These are phyloP conservation scores for Euglossa dilemma DNA, from an alignment of 1,140 invertebrate species.

Conservation along the genomic window DNA sequence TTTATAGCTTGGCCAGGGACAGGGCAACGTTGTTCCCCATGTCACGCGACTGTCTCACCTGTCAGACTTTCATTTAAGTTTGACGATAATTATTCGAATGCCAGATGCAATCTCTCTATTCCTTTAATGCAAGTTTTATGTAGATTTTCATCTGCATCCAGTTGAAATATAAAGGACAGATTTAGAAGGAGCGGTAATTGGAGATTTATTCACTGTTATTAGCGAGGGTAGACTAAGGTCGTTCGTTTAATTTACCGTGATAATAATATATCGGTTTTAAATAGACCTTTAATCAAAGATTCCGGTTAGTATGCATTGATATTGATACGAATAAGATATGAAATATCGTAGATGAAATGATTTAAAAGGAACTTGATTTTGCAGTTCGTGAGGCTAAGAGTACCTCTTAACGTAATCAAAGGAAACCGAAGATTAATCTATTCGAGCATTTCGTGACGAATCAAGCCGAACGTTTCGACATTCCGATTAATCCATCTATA, in stretches of 20 bases:
- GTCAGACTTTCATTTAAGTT: background rate
- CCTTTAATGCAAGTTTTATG: background rate
- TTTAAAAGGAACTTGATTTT: too few relatives aligned
- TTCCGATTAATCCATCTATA: background rate
- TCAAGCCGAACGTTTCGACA: background rate
- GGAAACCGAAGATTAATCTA: background rate
- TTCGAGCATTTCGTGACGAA: background rate
- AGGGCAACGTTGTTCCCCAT: background rate
- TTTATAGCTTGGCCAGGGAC: slow-evolving; percentile 8
- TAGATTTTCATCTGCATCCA: background rate
- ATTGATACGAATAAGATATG: too few relatives aligned
- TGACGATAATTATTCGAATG: background rate
- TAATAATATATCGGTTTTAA: too few relatives aligned
- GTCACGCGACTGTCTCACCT: background rate
- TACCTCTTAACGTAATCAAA: background rate
- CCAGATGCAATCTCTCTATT: too few relatives aligned
- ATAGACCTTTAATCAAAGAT: too few relatives aligned
- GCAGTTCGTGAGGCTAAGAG: too few relatives aligned
- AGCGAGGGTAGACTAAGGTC: background rate
- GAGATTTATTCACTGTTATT: background rate
- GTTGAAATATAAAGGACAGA: background rate
- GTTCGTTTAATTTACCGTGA: background rate
- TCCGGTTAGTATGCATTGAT: too few relatives aligned
- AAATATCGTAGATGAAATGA: too few relatives aligned
- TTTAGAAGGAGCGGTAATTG: background rate